Base-by-base conservation (phyloP, 2,113 vertebrate genomes). In the Gambusia holbrooki region DNA sequence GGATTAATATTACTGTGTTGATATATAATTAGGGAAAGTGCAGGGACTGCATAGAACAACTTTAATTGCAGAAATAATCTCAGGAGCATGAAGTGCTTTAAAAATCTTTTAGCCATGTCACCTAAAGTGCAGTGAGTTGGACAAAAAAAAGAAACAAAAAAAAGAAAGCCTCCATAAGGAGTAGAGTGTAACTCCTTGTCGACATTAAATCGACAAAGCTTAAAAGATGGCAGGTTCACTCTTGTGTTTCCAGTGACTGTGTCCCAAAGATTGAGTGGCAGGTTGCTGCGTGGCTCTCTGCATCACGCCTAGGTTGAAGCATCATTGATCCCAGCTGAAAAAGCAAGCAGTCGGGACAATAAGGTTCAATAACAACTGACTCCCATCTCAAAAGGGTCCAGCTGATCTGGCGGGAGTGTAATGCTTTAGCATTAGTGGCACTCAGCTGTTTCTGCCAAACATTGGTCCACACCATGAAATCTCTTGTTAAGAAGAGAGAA, bases 401-500 rank as follows among this genome's bases (percentile, higher is more conserved):
- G 90, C 90, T 91, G 94, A 98, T 96, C 83, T 97, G 96, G 95
- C 92, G 87, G 91, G 91, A 91, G 93, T 93, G 95, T 96, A 96
- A 96, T 96, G 94, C 94, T 87, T 84, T 92, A 92, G 96, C 95
- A 97, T 98, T 97, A 97, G 96, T 91, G 94, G 96, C 95, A 95
- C 96, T 97, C 97, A 97, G 96, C 96, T 97, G 97, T 96, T 93
- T 96, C 95, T 95, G 95, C 95, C 95, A 95, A 94, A 96, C 96
- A 96, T 93, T 93, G 95, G 96, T 81, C 95, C 96, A 94, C 94
- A 96, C 96, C 97, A 94, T 98, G 98, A 98, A 98, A 99, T 99
- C 96, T 97, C 97, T 98, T 97, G 97, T 98, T 98, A 99, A 96
- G 97, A 96, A 96, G 96, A 98, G 96, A 97, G 96, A 98, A 98